Conservation (phyloP, 2,797 vertebrate genomes). For the Eospalax fontanierii region DNA sequence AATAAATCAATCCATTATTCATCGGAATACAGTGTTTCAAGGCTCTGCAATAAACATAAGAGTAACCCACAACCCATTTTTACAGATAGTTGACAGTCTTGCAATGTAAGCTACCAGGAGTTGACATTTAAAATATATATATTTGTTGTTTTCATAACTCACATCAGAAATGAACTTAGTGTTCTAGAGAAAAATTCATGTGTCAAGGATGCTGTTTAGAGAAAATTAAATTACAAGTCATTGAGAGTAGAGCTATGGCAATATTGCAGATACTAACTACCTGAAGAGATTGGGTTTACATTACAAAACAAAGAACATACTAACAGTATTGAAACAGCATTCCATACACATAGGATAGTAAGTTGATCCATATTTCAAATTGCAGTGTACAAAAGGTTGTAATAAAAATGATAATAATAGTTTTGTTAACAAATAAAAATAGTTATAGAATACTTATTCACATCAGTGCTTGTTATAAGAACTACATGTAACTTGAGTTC, state of each 20-base stretch:
- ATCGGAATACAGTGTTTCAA: background rate
- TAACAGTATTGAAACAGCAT: background rate
- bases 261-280: background rate
- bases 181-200: background rate
- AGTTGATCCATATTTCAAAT: background rate
- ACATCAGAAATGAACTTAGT: conserved; percentile 44
- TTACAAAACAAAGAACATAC: too few relatives aligned
- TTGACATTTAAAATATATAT: background rate
- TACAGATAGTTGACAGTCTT: background rate
- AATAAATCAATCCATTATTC: conserved; percentile 48
- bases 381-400: background rate
- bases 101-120: background rate
- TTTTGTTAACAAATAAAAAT: conserved; percentile 17
- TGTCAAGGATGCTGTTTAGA: background rate
- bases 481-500: background rate
- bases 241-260: background rate
- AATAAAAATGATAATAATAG: background rate
- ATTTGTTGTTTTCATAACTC: background rate
- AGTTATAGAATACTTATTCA: background rate
- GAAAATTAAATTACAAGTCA: background rate
- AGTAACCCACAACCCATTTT: background rate
- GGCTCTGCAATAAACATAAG: conserved; percentile 3
- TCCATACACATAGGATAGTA: conserved; percentile 4
- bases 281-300: background rate
- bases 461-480: background rate